phyloP scores from a whole-genome alignment of 2,888 invertebrate genomes.

The Stictocephala bisonia region DNA sequence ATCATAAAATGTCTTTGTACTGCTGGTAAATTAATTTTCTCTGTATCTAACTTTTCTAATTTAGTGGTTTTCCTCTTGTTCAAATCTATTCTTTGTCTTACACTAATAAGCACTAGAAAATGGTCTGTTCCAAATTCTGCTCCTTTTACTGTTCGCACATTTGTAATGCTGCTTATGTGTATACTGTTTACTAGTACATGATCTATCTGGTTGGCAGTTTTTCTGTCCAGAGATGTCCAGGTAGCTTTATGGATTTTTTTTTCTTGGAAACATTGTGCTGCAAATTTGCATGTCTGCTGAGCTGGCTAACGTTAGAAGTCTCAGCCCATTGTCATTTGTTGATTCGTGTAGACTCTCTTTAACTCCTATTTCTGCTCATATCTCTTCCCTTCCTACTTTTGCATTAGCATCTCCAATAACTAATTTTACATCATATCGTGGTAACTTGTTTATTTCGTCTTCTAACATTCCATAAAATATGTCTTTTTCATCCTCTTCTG shows the following conservation, averaged over 20 bases:
- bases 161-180: constrained; percentile 26
- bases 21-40: neutral
- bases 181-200: constrained; percentile 43
- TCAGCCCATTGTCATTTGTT: constrained; percentile 14
- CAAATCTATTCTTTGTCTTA: constrained; percentile 1
- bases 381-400: constrained; percentile 1
- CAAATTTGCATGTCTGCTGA: constrained; percentile 38
- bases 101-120: constrained; percentile 33
- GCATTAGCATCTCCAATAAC: constrained; percentile 3
- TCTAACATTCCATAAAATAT: constrained; percentile 21
- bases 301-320: constrained; percentile 14
- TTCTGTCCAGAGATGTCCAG: constrained; percentile 51
- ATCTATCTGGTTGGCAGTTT: constrained; percentile 47
- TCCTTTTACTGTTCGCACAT: constrained; percentile 42
- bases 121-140: constrained; percentile 47
- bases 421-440: constrained; percentile 1
- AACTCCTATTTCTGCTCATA: neutral
- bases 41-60: neutral
- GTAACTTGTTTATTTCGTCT: constrained; percentile 3
- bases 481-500: constrained; percentile 10
- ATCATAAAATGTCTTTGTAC: no score
- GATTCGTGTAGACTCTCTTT: neutral
- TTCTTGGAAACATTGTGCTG: constrained; percentile 46
- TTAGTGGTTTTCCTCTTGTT: neutral
- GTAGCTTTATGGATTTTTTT: constrained; percentile 50